Conservation (phyloP, 1,140 invertebrate species). For the Magallana ariakensis region DNA sequence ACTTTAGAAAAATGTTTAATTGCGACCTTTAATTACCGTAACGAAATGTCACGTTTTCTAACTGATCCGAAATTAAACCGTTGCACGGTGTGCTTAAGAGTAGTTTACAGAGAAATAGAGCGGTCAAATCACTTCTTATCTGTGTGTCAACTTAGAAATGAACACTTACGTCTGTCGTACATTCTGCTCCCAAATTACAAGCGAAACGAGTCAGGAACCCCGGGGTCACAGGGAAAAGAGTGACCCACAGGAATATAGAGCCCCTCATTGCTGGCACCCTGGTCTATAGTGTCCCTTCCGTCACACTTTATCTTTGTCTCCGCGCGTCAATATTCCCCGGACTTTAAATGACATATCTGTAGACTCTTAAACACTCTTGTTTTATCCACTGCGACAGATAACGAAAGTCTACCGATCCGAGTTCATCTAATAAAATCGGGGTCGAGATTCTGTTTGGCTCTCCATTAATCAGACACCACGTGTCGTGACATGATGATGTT, state of each 20-base stretch:
- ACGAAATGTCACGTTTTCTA: too few species aligned
- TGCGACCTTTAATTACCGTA: too few species aligned
- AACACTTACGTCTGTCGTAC: not conserved
- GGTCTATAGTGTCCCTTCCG: not conserved
- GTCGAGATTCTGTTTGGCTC: not conserved
- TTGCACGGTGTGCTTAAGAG: too few species aligned
- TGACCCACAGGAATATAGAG: not conserved
- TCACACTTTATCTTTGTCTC: not conserved
- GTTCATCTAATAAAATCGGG: not conserved
- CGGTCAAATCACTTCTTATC: not conserved
- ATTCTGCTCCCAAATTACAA: not conserved
- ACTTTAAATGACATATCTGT: not conserved
- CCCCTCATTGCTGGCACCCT: not conserved
- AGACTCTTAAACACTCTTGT: not conserved
- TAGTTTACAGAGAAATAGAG: too few species aligned
- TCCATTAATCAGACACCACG: not conserved
- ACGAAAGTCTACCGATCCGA: slow-evolving; percentile 7
- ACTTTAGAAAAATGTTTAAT: too few species aligned
- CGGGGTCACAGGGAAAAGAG: not conserved
- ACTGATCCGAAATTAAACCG: too few species aligned
- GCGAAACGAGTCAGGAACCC: not conserved
- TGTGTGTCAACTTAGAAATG: not conserved
- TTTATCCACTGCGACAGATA: slow-evolving; percentile 11
- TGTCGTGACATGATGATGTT: slow-evolving; percentile 29
- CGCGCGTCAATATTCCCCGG: not conserved